Evolutionary conservation across 2,888 invertebrate species (phyloP), one percentile per base, ranked within the genome.

Genomic region (Philereme transversata): DNA sequence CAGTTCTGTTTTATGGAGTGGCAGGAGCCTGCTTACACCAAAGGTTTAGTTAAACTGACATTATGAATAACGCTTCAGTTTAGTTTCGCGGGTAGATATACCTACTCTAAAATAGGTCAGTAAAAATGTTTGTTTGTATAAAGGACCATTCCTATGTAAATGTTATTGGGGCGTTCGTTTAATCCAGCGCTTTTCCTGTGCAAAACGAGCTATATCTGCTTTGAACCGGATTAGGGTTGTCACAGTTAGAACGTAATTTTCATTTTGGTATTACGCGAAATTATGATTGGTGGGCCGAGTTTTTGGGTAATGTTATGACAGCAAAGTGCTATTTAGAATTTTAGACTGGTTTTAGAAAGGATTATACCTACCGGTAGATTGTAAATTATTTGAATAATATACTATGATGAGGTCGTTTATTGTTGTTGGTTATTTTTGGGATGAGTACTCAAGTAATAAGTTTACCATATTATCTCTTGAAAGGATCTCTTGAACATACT

Each of bases 141-240:
- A 78, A 80, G 76, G 74, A 73, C 87, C 83, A 86, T 90, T 88
- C 86, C 83, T 88, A 90, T 90, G 90, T 85, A 81, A 90, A 90
- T 90, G 84, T 87, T 88, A 90, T 89, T 83, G 86, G 77, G 79
- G 81, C 83, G 82, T 87, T 80, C 83, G 83, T 83, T 89, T 90
- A 88, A 90, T 89, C 90, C 88, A 68, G 70, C 78, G 84, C 83
- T 82, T 69, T 83, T 82, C 77, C 83, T 80, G 82, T 81, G 79
- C 74, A 79, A 72, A 85, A 85, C 88, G 81, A 79, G 80, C 87
- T 87, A 87, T 78, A 76, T 85, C 87, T 83, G 82, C 82, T 82
- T 86, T 83, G 79, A 83, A 82, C 84, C 65, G 81, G 87, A 86
- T 87, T 86, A 90, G 88, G 90, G 89, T 56, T 86, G 87, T 71